phyloP scores from a whole-genome alignment of 1,140 invertebrate genomes.

The Papilio machaon region DNA sequence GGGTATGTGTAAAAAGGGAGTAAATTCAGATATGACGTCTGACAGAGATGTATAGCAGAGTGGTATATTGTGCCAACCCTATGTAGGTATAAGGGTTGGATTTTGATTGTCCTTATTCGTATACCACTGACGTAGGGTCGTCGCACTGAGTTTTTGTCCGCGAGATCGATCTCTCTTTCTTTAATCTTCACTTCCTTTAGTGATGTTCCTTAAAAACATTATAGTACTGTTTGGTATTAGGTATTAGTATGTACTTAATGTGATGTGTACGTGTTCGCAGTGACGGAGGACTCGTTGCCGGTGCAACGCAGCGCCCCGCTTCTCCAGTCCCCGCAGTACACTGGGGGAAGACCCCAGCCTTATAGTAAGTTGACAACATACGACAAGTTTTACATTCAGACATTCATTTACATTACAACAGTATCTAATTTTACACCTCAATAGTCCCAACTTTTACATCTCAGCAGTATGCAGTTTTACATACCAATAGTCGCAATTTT shows the following conservation, averaged over 20 bases:
- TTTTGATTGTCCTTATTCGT: not conserved
- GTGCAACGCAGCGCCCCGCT: constrained; percentile 85
- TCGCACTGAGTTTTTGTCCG: not conserved
- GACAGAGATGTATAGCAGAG: not conserved
- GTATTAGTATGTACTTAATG: constrained; percentile 25
- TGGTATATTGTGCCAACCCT: not conserved
- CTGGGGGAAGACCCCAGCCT: constrained; percentile 90
- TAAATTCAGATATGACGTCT: not conserved
- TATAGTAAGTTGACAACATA: constrained; percentile 87
- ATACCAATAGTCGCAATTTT: no score
- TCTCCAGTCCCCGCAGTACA: constrained; percentile 92
- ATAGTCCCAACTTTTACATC: not conserved
- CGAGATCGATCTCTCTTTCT: no score
- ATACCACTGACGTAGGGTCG: not conserved
- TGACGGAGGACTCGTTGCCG: constrained; percentile 74
- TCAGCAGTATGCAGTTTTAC: not conserved
- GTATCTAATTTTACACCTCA: not conserved
- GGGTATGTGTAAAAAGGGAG: no score
- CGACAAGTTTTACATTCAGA: constrained; percentile 22
- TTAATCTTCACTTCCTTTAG: no score
- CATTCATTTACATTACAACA: not conserved
- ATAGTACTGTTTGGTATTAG: no score
- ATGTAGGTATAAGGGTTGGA: not conserved
- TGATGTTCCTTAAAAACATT: no score
- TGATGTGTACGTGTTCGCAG: constrained; percentile 56